These are phyloP conservation scores for Nicator chloris DNA, from an alignment of 2,113 vertebrate species.

Conservation along the genomic window DNA sequence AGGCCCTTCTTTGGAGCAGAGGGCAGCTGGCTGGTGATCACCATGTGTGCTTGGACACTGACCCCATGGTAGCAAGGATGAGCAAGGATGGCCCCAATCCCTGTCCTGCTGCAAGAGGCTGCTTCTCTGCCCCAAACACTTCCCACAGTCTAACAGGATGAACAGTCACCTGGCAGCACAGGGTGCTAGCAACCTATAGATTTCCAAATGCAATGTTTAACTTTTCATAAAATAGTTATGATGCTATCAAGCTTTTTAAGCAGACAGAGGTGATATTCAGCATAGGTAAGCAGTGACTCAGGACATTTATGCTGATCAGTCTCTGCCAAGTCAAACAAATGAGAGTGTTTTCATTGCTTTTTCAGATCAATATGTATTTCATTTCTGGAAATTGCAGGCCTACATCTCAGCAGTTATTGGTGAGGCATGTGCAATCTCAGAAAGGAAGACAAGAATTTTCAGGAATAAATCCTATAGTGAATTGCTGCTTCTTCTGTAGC, in stretches of 20 bases:
- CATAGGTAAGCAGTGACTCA: slow-evolving; percentile 17
- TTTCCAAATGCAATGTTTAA: not conserved
- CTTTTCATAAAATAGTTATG: not conserved
- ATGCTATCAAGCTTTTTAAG: not conserved
- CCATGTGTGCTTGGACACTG: no score
- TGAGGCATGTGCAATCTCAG: not conserved
- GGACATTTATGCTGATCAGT: slow-evolving; percentile 22
- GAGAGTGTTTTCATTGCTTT: not conserved
- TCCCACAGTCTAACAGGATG: not conserved
- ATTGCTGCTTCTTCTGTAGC: not conserved
- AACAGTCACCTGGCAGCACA: fast-evolving
- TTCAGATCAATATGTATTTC: slow-evolving; percentile 52
- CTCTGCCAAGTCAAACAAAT: slow-evolving; percentile 51
- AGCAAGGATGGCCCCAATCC: no score
- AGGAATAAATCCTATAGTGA: not conserved
- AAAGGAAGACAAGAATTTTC: not conserved
- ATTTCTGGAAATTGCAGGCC: slow-evolving; percentile 40
- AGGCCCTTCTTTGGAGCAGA: not conserved
- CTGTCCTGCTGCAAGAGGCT: not conserved
- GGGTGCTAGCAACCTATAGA: fast-evolving
- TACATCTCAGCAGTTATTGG: slow-evolving; percentile 23
- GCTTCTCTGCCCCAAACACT: not conserved
- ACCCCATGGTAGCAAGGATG: not conserved
- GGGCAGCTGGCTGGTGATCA: not conserved
- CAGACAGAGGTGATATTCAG: not conserved